Conservation (phyloP, 2,888 invertebrate species). For the Parascotia fuliginaria region DNA sequence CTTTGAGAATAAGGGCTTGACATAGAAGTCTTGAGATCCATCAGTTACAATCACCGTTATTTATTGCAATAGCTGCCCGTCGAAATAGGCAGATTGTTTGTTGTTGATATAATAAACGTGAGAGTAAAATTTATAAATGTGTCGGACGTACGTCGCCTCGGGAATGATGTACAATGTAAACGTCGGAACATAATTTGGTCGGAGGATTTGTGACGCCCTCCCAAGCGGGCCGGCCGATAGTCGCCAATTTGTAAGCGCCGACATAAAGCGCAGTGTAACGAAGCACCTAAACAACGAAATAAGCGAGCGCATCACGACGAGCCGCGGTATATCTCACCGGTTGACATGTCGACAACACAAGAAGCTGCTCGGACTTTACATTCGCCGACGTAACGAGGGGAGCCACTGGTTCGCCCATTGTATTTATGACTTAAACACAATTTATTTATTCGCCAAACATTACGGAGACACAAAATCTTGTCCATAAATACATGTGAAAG, state of each 20-base stretch:
- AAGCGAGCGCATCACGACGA: constrained; percentile 59
- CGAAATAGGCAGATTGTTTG: constrained; percentile 34
- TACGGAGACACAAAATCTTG: constrained; percentile 85
- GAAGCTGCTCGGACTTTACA: constrained; percentile 79
- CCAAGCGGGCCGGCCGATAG: constrained; percentile 56
- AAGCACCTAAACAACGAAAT: constrained; percentile 80
- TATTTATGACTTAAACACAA: constrained; percentile 83
- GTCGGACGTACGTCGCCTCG: constrained; percentile 53
- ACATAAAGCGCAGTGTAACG: constrained; percentile 81
- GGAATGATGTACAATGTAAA: constrained; percentile 68
- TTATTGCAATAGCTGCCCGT: constrained; percentile 25
- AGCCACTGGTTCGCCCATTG: constrained; percentile 80
- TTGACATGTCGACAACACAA: constrained; percentile 79
- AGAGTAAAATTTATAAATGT: constrained; percentile 53
- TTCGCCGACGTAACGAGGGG: constrained; percentile 83
- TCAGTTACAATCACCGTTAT: constrained; percentile 11
- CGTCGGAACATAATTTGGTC: constrained; percentile 59
- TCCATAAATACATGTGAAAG: constrained; percentile 86
- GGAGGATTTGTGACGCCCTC: constrained; percentile 61
- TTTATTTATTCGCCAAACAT: constrained; percentile 85
- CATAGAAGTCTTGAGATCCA: constrained; percentile 7
- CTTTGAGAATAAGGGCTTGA: constrained; percentile 39
- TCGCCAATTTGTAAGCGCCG: constrained; percentile 81
- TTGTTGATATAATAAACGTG: constrained; percentile 41
- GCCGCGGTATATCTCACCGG: constrained; percentile 74